Percentiles rank a stretch among this genome's conserved stretches.
Conservation (phyloP, 1,140 invertebrate species). For the Plodia interpunctella region DNA sequence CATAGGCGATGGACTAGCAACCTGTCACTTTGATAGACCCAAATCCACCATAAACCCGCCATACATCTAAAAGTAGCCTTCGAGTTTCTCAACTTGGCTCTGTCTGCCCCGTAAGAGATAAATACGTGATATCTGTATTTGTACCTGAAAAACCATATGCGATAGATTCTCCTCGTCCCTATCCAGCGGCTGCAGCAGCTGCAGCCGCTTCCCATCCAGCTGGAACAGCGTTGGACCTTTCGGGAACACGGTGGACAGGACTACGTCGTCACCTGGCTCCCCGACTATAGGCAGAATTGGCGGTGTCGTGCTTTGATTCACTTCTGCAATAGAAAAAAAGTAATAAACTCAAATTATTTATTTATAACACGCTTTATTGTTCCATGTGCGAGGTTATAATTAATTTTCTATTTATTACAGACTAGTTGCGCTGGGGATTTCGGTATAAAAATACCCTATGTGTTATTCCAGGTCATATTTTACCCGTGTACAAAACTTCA, state of each 20-base stretch:
- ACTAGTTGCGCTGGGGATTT: too few relatives aligned
- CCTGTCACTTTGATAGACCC: too few relatives aligned
- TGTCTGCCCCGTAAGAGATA: neutral
- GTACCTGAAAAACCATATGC: constrained; percentile 91
- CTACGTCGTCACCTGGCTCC: constrained; percentile 87
- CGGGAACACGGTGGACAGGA: constrained; percentile 86
- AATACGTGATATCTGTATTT: neutral
- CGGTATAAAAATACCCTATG: too few relatives aligned
- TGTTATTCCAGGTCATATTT: too few relatives aligned
- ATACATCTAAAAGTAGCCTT: too few relatives aligned
- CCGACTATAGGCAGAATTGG: constrained; percentile 88
- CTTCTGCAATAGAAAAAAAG: constrained; percentile 78
- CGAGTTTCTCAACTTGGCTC: too few relatives aligned
- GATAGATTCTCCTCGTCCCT: constrained; percentile 91
- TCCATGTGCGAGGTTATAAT: too few relatives aligned
- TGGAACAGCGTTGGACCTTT: constrained; percentile 86
- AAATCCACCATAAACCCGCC: too few relatives aligned
- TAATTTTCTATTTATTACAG: too few relatives aligned
- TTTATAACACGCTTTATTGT: too few relatives aligned
- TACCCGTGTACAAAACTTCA: too few relatives aligned
- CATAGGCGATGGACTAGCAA: too few relatives aligned
- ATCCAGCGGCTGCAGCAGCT: constrained; percentile 88
- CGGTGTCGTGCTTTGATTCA: constrained; percentile 88
- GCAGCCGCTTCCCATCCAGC: constrained; percentile 88
- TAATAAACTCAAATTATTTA: neutral